Base-by-base conservation (phyloP, 2,797 vertebrate genomes). In the Anas bernieri region DNA sequence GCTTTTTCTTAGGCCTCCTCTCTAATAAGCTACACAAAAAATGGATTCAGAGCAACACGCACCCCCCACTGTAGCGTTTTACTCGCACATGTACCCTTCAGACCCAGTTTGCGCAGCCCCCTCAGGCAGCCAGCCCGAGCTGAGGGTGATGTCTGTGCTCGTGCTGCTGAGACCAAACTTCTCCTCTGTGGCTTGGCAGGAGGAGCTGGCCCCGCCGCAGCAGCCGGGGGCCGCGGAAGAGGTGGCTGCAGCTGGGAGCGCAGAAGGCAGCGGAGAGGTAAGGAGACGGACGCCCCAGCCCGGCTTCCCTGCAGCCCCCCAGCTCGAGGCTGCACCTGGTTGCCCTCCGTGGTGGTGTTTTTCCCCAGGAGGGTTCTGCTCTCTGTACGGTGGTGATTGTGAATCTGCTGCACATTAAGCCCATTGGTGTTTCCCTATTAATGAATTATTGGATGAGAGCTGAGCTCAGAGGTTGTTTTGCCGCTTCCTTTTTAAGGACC, bases 111-210 rank as follows among this genome's bases (percentile, higher is more conserved):
- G 0, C 0, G 0, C 11, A 33, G 66, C 6, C 70, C 45, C 33
- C 74, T 83, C 20, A 7, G 12, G 30, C 1, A 45, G 52, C 7
- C 81, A 43, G 70, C 22, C 55, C 76, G 2, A 77, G 92, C 33
- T 64, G 5, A 52, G 50, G 64, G 78, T 0, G 1, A 17, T 83
- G 86, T 70, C 59, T 74, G 41, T 62, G 74, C 52, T 3, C 7
- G 59, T 35, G 59, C 52, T 59, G 48, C 39, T 50, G 25, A 90
- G 64, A 82, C 69, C 86, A 64, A 81, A 79, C 48, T 4, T 88
- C 31, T 92, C 37, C 8, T 76, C 83, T 94, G 50, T 95, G 67
- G 48, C 79, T 86, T 94, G 94, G 66, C 96, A 98, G 97, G 97
- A 98, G 85, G 97, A 98, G 16, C 86, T 97, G 90, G 90, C 67